Conservation (phyloP, 2,888 invertebrate genomes). For the Ectropis crepuscularia region DNA sequence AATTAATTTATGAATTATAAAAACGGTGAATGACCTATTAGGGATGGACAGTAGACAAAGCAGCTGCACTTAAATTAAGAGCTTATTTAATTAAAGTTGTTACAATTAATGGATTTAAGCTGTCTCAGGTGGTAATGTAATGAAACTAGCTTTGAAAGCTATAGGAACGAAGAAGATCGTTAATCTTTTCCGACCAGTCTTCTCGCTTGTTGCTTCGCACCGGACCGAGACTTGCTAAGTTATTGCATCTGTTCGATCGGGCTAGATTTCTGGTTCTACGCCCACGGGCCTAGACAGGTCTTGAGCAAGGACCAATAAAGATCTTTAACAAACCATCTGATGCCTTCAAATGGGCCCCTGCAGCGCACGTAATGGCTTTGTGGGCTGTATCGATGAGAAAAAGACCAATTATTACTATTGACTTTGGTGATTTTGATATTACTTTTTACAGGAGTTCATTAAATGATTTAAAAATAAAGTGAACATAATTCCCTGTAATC, state of each 20-base stretch:
- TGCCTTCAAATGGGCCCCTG: conserved; percentile 40
- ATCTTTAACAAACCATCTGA: conserved; percentile 41
- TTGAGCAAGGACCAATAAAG: conserved; percentile 42
- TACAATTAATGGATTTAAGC: conserved; percentile 11
- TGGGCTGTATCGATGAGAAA: conserved; percentile 37
- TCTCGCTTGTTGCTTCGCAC: conserved; percentile 27
- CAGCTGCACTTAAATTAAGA: conserved; percentile 32
- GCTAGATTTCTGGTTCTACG: conserved; percentile 46
- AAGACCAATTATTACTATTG: conserved; percentile 29
- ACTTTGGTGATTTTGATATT: conserved; percentile 20
- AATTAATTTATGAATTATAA: conserved; percentile 29
- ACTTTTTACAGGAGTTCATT: conserved; percentile 18
- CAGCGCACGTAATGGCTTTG: conserved; percentile 37
- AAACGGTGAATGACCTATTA: conserved; percentile 23
- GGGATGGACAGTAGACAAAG: conserved; percentile 30
- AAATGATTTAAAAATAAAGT: conserved; percentile 22
- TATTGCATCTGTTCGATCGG: conserved; percentile 36
- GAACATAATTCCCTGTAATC: not conserved
- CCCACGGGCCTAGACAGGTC: conserved; percentile 53
- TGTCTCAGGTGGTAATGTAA: conserved; percentile 15
- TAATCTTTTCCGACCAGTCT: conserved; percentile 27
- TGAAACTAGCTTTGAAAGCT: not conserved
- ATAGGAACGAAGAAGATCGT: conserved; percentile 1
- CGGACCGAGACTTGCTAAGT: conserved; percentile 41
- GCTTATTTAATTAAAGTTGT: conserved; percentile 20